These are phyloP conservation scores for Stegostoma tigrinum DNA, from an alignment of 2,113 vertebrate species.

Conservation along the genomic window DNA sequence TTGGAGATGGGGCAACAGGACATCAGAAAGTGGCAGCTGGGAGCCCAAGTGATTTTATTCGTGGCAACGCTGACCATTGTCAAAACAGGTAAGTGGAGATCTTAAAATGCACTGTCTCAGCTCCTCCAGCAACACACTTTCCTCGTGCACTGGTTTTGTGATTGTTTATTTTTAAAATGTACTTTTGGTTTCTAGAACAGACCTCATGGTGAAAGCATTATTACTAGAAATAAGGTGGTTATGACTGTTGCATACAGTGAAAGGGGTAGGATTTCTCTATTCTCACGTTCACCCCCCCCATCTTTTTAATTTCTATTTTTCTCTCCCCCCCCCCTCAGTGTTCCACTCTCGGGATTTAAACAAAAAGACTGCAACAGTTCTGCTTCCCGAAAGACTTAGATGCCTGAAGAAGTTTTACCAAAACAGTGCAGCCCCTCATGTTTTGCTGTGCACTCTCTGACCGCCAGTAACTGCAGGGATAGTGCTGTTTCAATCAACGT, in stretches of 20 bases:
- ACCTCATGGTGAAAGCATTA: background rate
- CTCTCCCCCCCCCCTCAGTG: too few relatives aligned
- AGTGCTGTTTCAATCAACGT: background rate
- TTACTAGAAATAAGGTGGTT: background rate
- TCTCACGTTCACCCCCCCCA: too few relatives aligned
- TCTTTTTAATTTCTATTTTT: too few relatives aligned
- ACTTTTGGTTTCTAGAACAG: too few relatives aligned
- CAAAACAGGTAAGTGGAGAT: background rate
- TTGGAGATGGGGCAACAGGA: background rate
- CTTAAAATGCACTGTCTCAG: background rate
- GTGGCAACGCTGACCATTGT: background rate
- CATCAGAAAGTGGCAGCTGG: background rate
- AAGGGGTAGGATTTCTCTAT: too few relatives aligned
- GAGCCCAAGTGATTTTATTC: background rate
- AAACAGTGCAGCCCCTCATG: background rate
- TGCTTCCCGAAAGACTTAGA: too few relatives aligned
- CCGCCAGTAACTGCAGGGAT: background rate
- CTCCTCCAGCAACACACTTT: too few relatives aligned
- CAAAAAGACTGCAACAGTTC: too few relatives aligned
- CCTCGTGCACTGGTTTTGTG: too few relatives aligned
- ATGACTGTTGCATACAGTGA: too few relatives aligned
- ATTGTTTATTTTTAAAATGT: background rate
- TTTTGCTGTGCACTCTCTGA: background rate
- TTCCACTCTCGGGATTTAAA: too few relatives aligned
- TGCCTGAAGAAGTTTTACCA: background rate